Base-by-base conservation (phyloP, 2,797 vertebrate genomes). In the Amblyopsis hoosieri region DNA sequence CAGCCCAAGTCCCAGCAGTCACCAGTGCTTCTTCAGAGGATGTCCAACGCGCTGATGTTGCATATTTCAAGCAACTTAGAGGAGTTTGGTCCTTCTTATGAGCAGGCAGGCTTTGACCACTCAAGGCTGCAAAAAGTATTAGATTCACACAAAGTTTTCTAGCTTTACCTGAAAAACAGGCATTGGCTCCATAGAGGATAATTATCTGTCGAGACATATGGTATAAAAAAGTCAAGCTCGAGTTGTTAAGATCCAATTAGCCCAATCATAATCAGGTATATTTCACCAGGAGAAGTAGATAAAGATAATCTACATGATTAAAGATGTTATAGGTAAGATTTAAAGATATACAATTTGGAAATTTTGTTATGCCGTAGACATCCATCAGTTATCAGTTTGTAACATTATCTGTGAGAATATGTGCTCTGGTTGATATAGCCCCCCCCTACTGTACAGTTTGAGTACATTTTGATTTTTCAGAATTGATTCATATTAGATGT, bases 1-100 rank as follows among this genome's bases (percentile, higher is more conserved):
- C 46, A 19, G 19, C 67, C 54, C 45, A 54, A 12, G 58, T 48
- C 49, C 56, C 45, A 66, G 62, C 61, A 67, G 65, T 23, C 68
- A 55, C 57, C 64, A 54, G 6, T 11, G 29, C 23, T 29, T 54
- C 52, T 29, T 11, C 9, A 54, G 29, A 54, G 23, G 59, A 51
- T 51, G 49, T 15, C n/a, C 13, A 51, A 5, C 15, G 7, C 13
- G 49, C 14, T 51, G 31, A 60, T 78, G 45, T 65, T 70, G 11
- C 12, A 51, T 10, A 53, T 29, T 54, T 70, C 1, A 17, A 69
- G 62, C 49, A 53, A 50, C 46, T 56, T 7, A 15, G 61, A 17
- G 56, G 48, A 56, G 37, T 66, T 67, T 31, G 54, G 12, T 6
- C 2, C 66, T 72, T 15, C 50, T 60, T 74, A 29, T 23, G 56